phyloP scores from a whole-genome alignment of 2,113 vertebrate species.

The Rhynchomys soricoides region DNA sequence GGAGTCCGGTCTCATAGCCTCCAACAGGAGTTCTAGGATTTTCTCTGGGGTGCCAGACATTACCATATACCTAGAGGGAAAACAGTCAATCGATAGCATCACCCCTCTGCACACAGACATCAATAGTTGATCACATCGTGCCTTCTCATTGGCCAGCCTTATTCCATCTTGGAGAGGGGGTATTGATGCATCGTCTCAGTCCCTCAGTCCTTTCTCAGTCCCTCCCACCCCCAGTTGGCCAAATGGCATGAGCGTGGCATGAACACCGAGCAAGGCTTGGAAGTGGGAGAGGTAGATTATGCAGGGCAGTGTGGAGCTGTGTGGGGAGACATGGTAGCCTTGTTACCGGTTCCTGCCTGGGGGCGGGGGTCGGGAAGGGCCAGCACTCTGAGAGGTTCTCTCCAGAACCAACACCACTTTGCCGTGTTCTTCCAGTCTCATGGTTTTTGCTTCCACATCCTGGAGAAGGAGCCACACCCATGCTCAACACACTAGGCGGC shows the following conservation, averaged over 20 bases:
- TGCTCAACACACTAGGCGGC: background rate
- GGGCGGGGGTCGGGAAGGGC: constrained; percentile 64
- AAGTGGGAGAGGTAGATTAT: background rate
- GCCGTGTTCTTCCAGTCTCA: constrained; percentile 95
- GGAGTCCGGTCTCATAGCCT: constrained; percentile 92
- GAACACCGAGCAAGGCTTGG: background rate
- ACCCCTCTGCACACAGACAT: background rate
- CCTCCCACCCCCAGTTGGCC: background rate
- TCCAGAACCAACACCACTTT: constrained; percentile 95
- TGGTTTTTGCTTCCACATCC: constrained; percentile 97
- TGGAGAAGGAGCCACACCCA: constrained; percentile 43
- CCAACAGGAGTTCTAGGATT: constrained; percentile 95
- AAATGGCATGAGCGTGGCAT: background rate
- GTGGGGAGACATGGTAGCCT: background rate
- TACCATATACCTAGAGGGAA: constrained; percentile 91
- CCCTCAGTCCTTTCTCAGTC: background rate
- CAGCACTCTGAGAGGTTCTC: constrained; percentile 86
- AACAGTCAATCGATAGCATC: background rate
- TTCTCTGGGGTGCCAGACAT: constrained; percentile 97
- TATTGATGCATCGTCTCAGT: background rate
- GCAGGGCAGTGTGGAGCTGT: background rate
- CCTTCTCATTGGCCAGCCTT: background rate
- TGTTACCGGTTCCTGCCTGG: constrained; percentile 86
- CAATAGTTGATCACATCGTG: background rate
- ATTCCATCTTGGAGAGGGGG: background rate